Evolutionary conservation across 2,113 vertebrate species (phyloP).

Genomic region (Heptranchias perlo): DNA sequence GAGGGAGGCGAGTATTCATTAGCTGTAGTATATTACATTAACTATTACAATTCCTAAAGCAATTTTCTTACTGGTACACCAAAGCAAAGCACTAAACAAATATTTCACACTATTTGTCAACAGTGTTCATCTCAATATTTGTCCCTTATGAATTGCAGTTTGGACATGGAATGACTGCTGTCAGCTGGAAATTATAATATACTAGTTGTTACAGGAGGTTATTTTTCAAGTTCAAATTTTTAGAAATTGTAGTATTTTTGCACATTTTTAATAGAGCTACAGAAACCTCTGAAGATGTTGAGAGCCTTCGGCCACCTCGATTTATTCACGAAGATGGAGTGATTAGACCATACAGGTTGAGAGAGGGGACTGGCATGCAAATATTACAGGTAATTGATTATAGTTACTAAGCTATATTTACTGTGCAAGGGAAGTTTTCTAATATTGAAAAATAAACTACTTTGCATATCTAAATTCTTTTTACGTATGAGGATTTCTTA

Average conservation of each 20-base stretch:
- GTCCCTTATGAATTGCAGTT: neutral
- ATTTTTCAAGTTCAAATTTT: neutral
- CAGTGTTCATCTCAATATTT: neutral
- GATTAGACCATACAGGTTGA: slow-evolving; percentile 86
- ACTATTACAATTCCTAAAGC: neutral
- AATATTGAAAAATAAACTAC: slow-evolving; percentile 42
- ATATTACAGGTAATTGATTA: slow-evolving; percentile 82
- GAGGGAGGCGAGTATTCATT: neutral
- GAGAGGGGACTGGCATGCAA: slow-evolving; percentile 85
- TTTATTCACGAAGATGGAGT: slow-evolving; percentile 92
- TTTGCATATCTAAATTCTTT: slow-evolving; percentile 44
- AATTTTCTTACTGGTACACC: neutral
- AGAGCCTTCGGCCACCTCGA: slow-evolving; percentile 81
- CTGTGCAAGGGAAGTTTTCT: slow-evolving; percentile 12
- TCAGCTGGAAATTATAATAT: neutral
- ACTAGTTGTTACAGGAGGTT: neutral
- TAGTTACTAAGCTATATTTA: slow-evolving; percentile 1
- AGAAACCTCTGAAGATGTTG: slow-evolving; percentile 78
- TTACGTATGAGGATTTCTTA: slow-evolving; percentile 45
- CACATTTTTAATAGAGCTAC: slow-evolving; percentile 65
- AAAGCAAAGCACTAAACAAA: neutral
- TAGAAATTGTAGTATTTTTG: neutral
- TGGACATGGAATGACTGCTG: neutral
- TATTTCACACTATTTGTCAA: neutral
- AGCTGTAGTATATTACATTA: neutral